Conservation (phyloP, 2,888 invertebrate genomes). For the Ochropacha duplaris region DNA sequence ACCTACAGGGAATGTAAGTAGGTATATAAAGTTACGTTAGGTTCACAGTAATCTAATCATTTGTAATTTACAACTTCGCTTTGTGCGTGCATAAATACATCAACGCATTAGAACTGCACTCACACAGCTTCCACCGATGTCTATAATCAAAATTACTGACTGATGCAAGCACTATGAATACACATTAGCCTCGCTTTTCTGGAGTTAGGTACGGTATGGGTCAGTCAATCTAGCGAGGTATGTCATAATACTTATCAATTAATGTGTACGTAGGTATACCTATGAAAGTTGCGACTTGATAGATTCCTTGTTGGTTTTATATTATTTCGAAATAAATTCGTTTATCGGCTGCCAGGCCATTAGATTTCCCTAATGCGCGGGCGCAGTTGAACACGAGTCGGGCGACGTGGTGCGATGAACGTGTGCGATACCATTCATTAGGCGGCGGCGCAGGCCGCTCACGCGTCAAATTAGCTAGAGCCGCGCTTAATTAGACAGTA, state of each 20-base stretch:
- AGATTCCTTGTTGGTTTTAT: neutral
- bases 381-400: constrained; percentile 50
- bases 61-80: constrained; percentile 19
- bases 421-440: constrained; percentile 83
- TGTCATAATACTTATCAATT: constrained; percentile 8
- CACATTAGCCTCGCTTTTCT: constrained; percentile 61
- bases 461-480: constrained; percentile 78
- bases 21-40: constrained; percentile 1
- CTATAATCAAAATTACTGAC: constrained; percentile 68
- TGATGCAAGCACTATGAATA: constrained; percentile 64
- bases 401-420: constrained; percentile 72
- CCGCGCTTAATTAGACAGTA: constrained; percentile 77
- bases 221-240: constrained; percentile 37
- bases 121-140: constrained; percentile 52
- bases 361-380: constrained; percentile 62
- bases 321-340: constrained; percentile 44
- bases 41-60: neutral
- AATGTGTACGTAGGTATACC: neutral
- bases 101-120: constrained; percentile 50
- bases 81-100: constrained; percentile 59
- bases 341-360: constrained; percentile 56
- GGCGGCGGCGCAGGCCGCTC: constrained; percentile 61
- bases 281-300: neutral
- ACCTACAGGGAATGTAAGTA: neutral
- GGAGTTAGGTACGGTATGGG: constrained; percentile 37